A percentile compares a stretch with the other conserved stretches of the same genome.
Evolutionary conservation across 2,888 invertebrate genomes (phyloP).

Genomic region (Lasius platythorax): DNA sequence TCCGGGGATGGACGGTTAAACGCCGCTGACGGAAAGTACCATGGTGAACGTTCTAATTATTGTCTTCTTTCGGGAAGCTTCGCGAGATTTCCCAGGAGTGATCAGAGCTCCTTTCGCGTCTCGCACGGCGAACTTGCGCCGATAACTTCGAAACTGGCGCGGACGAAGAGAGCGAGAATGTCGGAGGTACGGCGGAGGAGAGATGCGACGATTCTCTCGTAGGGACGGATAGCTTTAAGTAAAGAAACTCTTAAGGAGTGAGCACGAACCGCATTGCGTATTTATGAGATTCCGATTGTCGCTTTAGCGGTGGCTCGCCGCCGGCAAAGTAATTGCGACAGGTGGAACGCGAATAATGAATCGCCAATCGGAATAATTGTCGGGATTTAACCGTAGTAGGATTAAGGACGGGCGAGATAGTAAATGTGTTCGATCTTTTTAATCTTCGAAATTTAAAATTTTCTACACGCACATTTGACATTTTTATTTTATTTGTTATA

Average conservation of each 20-base stretch:
- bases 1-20: slow-evolving; percentile 44
- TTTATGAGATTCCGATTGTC: slow-evolving; percentile 63
- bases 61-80: slow-evolving; percentile 51
- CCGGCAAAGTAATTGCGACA: slow-evolving; percentile 41
- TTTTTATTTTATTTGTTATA: background rate
- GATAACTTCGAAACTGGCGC: slow-evolving; percentile 68
- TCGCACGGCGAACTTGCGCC: slow-evolving; percentile 59
- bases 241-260: slow-evolving; percentile 46
- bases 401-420: background rate
- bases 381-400: background rate
- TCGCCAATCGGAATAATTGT: slow-evolving; percentile 46
- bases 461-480: background rate
- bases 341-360: slow-evolving; percentile 40
- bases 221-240: slow-evolving; percentile 47
- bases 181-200: slow-evolving; percentile 11
- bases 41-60: slow-evolving; percentile 67
- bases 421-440: background rate
- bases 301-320: slow-evolving; percentile 20
- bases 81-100: slow-evolving; percentile 73
- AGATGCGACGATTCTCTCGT: slow-evolving; percentile 26
- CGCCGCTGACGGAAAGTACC: slow-evolving; percentile 38
- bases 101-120: slow-evolving; percentile 59
- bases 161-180: background rate
- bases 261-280: slow-evolving; percentile 56
- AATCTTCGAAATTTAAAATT: background rate